phyloP scores from a whole-genome alignment of 2,113 vertebrate genomes.

The Pithys albifrons region DNA sequence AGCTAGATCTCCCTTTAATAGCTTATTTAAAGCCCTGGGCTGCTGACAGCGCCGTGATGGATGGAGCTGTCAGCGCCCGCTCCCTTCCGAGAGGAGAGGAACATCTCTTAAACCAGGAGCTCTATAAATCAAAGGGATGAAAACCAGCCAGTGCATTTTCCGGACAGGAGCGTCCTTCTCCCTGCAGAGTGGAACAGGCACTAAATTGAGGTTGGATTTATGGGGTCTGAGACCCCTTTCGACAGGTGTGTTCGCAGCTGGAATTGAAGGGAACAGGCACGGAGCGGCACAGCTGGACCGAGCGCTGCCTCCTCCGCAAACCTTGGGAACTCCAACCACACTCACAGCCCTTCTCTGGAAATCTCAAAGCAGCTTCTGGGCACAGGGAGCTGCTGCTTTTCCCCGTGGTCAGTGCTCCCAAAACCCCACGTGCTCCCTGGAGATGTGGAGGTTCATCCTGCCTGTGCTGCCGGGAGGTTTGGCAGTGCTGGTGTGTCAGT shows the following conservation, averaged over 20 bases:
- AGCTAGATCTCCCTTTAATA: constrained; percentile 59
- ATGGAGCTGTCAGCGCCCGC: constrained; percentile 50
- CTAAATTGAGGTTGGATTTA: constrained; percentile 13
- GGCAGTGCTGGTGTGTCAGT: accelerated
- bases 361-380: not conserved
- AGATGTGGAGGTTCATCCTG: accelerated
- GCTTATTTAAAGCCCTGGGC: constrained; percentile 51
- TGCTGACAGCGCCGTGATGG: constrained; percentile 21
- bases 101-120: constrained; percentile 27
- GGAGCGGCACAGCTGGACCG: accelerated
- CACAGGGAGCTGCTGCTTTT: not conserved
- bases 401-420: accelerated
- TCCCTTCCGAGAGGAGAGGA: constrained; percentile 40
- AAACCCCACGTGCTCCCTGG: accelerated
- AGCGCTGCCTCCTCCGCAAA: accelerated
- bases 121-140: constrained; percentile 61
- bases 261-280: accelerated
- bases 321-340: accelerated
- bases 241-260: not conserved
- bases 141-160: not conserved
- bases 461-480: accelerated
- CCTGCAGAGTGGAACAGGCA: not conserved
- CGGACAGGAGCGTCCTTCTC: constrained; percentile 29
- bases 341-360: accelerated
- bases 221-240: not conserved